phyloP scores from a whole-genome alignment of 2,888 invertebrate species.

The Apamea monoglypha region DNA sequence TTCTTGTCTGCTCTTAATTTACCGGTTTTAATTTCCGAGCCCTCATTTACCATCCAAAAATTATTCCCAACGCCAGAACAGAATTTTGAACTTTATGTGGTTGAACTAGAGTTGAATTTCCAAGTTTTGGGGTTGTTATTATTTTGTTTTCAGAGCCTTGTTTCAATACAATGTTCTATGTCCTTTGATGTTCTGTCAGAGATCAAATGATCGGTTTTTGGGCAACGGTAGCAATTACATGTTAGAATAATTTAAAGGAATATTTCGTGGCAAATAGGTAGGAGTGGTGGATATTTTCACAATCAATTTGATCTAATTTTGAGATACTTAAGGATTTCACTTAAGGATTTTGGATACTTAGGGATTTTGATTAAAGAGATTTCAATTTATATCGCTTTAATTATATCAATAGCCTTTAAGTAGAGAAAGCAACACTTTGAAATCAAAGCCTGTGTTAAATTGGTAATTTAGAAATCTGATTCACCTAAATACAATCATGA shows the following conservation, averaged over 20 bases:
- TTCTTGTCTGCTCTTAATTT: slow-evolving; percentile 66
- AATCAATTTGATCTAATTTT: slow-evolving; percentile 18
- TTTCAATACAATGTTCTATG: slow-evolving; percentile 40
- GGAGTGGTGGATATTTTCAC: slow-evolving; percentile 7
- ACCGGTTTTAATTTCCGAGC: slow-evolving; percentile 69
- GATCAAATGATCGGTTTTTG: slow-evolving; percentile 42
- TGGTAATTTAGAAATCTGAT: background rate
- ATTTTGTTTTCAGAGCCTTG: slow-evolving; percentile 31
- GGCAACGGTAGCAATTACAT: slow-evolving; percentile 38
- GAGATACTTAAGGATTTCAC: background rate
- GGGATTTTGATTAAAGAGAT: slow-evolving; percentile 11
- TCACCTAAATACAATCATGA: background rate
- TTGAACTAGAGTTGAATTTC: slow-evolving; percentile 4
- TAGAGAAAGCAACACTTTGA: background rate
- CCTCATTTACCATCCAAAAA: slow-evolving; percentile 39
- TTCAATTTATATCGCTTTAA: background rate
- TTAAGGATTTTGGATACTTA: background rate
- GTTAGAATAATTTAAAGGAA: slow-evolving; percentile 9
- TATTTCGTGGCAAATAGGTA: slow-evolving; percentile 11
- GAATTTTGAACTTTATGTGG: slow-evolving; percentile 15
- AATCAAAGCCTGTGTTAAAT: background rate
- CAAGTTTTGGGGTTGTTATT: background rate
- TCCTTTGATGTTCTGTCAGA: slow-evolving; percentile 48
- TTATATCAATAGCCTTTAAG: background rate
- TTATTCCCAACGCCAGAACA: background rate